These are phyloP conservation scores for Pteronotus mesoamericanus DNA, from an alignment of 2,797 vertebrate species.

Conservation along the genomic window DNA sequence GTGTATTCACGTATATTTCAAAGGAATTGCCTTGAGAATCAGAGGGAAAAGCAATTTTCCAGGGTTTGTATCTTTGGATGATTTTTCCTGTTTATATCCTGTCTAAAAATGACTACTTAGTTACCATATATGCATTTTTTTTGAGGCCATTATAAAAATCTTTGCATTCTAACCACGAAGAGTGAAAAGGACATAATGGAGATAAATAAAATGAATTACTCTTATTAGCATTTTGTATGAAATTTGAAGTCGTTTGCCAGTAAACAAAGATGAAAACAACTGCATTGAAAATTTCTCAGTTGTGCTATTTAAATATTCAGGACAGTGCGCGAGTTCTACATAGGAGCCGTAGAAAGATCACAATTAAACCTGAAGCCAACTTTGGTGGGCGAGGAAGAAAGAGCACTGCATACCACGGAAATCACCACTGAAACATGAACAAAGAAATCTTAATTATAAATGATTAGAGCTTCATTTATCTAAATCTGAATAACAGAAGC, in stretches of 20 bases:
- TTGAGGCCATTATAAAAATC: conserved; percentile 46
- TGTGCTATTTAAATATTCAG: conserved; percentile 20
- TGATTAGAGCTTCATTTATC: neutral
- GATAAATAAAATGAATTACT: conserved; percentile 44
- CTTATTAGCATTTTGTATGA: conserved; percentile 45
- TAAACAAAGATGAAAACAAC: conserved; percentile 45
- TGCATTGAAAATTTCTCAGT: neutral
- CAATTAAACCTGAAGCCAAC: neutral
- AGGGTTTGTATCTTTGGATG: conserved; percentile 16
- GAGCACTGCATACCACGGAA: neutral
- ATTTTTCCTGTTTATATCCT: conserved; percentile 31
- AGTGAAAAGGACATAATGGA: conserved; percentile 45
- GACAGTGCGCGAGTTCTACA: neutral
- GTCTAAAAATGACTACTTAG: conserved; percentile 41
- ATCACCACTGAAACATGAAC: neutral
- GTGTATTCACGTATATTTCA: conserved; percentile 51
- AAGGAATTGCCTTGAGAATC: conserved; percentile 49
- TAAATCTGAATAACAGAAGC: neutral
- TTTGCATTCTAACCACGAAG: conserved; percentile 30
- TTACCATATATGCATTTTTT: conserved; percentile 26
- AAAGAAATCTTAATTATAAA: neutral
- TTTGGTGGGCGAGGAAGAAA: neutral
- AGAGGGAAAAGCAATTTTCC: conserved; percentile 5
- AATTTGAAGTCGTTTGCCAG: conserved; percentile 27
- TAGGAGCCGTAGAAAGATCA: neutral